A percentile compares a stretch with the other conserved stretches of the same genome.
Evolutionary conservation across 2,113 vertebrate species (phyloP).

Genomic region (Melanotaenia duboulayi): DNA sequence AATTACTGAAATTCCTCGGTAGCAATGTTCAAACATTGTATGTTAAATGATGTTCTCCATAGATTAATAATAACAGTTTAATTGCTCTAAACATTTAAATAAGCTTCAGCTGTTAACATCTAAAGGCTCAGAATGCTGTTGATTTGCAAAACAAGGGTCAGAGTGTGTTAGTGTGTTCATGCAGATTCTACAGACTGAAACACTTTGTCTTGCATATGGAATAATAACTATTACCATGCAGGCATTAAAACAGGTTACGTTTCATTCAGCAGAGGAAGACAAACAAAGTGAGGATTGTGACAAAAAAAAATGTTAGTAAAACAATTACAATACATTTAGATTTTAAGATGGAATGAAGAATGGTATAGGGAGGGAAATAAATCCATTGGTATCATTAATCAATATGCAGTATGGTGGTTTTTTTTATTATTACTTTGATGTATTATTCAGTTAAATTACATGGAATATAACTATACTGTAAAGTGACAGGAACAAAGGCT

Average conservation of each 20-base stretch:
- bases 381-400: not conserved
- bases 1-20: constrained; percentile 58
- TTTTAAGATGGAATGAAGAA: not conserved
- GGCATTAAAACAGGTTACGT: not conserved
- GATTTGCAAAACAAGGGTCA: constrained; percentile 24
- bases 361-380: not conserved
- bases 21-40: constrained; percentile 52
- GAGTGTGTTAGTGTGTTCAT: not conserved
- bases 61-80: constrained; percentile 65
- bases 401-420: not conserved
- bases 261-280: constrained; percentile 19
- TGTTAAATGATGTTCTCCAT: constrained; percentile 54
- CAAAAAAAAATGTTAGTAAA: constrained; percentile 34
- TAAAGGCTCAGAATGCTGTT: constrained; percentile 43
- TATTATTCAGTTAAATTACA: constrained; percentile 22
- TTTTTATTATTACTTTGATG: constrained; percentile 23
- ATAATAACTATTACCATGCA: not conserved
- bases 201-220: not conserved
- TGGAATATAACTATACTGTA: not conserved
- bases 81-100: constrained; percentile 58
- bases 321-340: constrained; percentile 2
- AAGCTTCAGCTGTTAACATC: constrained; percentile 46
- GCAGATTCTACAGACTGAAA: constrained; percentile 36
- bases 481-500: constrained; percentile 16
- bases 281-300: constrained; percentile 10